These are phyloP conservation scores for Falco columbarius DNA, from an alignment of 2,797 vertebrate species.

Conservation along the genomic window DNA sequence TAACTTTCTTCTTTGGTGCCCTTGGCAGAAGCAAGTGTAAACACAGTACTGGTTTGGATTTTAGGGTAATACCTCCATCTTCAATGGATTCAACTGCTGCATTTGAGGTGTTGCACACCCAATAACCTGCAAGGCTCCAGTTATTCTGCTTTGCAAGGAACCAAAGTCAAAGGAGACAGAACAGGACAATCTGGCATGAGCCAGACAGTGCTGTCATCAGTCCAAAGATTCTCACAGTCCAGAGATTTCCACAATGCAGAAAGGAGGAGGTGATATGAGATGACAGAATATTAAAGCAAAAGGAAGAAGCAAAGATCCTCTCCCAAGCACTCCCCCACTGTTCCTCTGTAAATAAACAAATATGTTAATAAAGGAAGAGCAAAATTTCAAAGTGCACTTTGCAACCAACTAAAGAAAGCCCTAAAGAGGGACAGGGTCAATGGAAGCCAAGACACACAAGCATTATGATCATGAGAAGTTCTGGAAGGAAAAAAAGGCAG, in stretches of 20 bases:
- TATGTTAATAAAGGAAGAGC: background rate
- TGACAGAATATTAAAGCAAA: background rate
- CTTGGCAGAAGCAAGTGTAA: background rate
- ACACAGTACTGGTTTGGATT: background rate
- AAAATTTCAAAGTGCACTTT: background rate
- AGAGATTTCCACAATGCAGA: background rate
- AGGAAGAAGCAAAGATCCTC: background rate
- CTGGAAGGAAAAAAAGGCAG: background rate
- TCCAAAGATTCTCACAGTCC: background rate
- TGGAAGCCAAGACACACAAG: background rate
- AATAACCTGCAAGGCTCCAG: background rate
- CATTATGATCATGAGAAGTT: background rate
- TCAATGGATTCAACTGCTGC: background rate
- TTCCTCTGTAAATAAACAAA: background rate
- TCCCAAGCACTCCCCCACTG: background rate
- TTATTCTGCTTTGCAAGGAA: background rate
- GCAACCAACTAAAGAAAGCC: background rate
- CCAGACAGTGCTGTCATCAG: background rate
- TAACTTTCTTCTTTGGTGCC: background rate
- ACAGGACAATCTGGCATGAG: background rate
- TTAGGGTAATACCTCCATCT: background rate
- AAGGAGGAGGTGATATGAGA: background rate
- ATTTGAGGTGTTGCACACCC: background rate
- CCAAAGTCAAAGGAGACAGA: background rate
- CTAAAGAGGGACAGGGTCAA: background rate